These are phyloP conservation scores for Mimumesa dahlbomi DNA, from an alignment of 2,888 invertebrate genomes.

Conservation along the genomic window DNA sequence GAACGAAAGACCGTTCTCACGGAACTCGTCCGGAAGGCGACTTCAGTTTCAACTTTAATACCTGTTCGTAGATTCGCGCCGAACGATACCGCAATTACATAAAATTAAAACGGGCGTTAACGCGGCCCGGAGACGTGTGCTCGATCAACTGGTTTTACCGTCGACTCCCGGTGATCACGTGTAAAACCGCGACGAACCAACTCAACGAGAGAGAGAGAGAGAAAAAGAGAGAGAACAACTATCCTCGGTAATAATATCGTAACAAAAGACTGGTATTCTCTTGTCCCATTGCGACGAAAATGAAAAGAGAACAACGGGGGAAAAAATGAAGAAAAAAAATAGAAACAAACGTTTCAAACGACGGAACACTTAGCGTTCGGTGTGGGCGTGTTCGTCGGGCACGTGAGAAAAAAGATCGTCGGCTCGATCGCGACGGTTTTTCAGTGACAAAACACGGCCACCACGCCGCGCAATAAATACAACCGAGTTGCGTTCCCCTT, in stretches of 20 bases:
- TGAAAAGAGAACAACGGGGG: background rate
- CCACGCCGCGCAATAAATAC: too few relatives aligned
- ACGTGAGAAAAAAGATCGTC: too few relatives aligned
- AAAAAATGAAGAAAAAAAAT: conserved; percentile 20
- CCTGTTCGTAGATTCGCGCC: conserved; percentile 16
- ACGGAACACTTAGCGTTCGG: too few relatives aligned
- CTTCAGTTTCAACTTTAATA: conserved; percentile 17
- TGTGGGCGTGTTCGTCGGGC: conserved; percentile 24
- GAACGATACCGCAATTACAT: conserved; percentile 24
- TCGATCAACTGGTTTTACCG: too few relatives aligned
- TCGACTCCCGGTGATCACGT: too few relatives aligned
- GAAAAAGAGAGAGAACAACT: background rate
- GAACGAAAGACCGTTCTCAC: conserved; percentile 41
- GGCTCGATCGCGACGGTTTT: too few relatives aligned
- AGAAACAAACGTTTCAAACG: conserved; percentile 33
- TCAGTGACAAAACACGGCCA: too few relatives aligned
- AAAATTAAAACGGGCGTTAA: too few relatives aligned
- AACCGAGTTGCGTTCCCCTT: background rate
- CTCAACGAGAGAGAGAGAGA: too few relatives aligned
- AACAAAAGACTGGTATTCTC: background rate
- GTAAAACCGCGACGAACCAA: background rate
- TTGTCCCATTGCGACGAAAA: too few relatives aligned
- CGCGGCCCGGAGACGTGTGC: background rate
- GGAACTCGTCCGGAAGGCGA: conserved; percentile 35
- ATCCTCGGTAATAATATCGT: too few relatives aligned